These are phyloP conservation scores for Etheostoma spectabile DNA, from an alignment of 2,113 vertebrate species.

Conservation along the genomic window DNA sequence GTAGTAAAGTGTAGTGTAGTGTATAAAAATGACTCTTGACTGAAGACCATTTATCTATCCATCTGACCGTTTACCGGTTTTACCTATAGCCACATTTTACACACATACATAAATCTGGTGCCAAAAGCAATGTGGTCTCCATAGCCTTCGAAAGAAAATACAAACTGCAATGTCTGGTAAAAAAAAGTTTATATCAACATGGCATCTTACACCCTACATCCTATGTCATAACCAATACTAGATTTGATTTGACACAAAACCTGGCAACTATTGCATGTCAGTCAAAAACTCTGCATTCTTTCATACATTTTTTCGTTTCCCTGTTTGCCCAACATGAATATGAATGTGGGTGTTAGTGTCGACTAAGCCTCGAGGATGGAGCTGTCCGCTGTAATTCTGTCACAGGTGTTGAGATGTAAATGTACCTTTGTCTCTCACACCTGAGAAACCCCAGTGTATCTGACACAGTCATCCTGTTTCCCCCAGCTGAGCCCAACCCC, in stretches of 20 bases:
- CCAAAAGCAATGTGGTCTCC: not conserved
- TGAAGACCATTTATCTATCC: not conserved
- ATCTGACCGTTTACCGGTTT: not conserved
- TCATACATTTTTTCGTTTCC: slow-evolving; percentile 14
- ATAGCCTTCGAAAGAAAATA: not conserved
- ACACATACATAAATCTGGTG: not conserved
- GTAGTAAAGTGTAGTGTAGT: too few relatives aligned
- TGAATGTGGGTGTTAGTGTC: slow-evolving; percentile 50
- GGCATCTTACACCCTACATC: slow-evolving; percentile 7
- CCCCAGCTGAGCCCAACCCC: slow-evolving; percentile 24
- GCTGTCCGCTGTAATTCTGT: slow-evolving; percentile 75
- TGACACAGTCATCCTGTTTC: slow-evolving; percentile 65
- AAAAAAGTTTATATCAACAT: not conserved
- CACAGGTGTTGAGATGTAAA: slow-evolving; percentile 63
- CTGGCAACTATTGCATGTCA: slow-evolving; percentile 24
- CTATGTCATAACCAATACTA: slow-evolving; percentile 8
- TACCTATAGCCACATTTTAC: not conserved
- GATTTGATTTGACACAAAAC: slow-evolving; percentile 11
- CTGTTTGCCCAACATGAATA: slow-evolving; percentile 39
- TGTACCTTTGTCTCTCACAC: slow-evolving; percentile 70
- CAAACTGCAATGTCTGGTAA: not conserved
- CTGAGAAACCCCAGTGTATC: slow-evolving; percentile 52
- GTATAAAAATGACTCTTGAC: not conserved
- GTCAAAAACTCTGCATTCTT: slow-evolving; percentile 19
- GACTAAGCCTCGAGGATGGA: slow-evolving; percentile 57